These are phyloP conservation scores for Amiota mariae DNA, from an alignment of 2,888 invertebrate species.

Conservation along the genomic window DNA sequence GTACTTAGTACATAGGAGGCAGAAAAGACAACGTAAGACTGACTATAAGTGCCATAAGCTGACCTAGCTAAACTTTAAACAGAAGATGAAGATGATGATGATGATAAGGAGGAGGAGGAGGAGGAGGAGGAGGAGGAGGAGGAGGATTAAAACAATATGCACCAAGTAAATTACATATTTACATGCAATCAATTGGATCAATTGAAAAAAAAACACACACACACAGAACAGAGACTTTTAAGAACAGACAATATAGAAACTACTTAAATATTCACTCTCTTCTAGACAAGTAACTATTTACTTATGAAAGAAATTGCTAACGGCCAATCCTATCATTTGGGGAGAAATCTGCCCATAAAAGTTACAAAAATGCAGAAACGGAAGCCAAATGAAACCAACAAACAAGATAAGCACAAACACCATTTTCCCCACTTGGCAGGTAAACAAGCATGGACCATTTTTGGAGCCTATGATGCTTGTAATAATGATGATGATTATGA, in stretches of 20 bases:
- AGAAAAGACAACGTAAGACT: neutral
- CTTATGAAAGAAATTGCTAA: conserved; percentile 22
- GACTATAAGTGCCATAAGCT: neutral
- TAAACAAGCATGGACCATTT: neutral
- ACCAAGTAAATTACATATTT: neutral
- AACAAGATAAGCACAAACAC: neutral
- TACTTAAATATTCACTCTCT: conserved; percentile 25
- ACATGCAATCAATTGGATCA: neutral
- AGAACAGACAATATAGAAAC: no score
- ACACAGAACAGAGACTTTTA: neutral
- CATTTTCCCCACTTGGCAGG: neutral
- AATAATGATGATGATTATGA: neutral
- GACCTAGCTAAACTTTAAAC: neutral
- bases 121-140: no score
- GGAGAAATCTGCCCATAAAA: no score
- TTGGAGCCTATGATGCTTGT: neutral
- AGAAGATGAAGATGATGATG: neutral
- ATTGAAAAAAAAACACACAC: neutral
- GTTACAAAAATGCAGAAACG: conserved; percentile 13
- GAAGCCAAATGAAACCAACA: neutral
- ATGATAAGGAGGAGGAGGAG: no score
- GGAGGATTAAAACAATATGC: no score
- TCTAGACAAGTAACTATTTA: no score
- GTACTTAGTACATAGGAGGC: no score
- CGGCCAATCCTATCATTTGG: neutral